These are phyloP conservation scores for Maniola hyperantus DNA, from an alignment of 2,888 invertebrate species.

Conservation along the genomic window DNA sequence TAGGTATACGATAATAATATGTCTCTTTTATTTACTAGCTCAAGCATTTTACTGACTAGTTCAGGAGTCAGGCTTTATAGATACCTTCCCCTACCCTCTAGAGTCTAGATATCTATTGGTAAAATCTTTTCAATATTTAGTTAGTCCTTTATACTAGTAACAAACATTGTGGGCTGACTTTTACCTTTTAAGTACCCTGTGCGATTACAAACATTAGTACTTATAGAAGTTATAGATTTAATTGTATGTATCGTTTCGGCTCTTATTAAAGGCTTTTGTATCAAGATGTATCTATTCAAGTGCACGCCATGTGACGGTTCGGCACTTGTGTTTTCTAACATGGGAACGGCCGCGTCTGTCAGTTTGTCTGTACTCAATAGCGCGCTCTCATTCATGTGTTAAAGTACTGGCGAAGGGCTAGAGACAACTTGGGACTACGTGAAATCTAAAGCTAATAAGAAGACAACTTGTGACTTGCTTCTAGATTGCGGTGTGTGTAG, in stretches of 20 bases:
- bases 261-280: conserved; percentile 40
- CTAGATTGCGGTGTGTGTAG: conserved; percentile 40
- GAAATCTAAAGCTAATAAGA: conserved; percentile 47
- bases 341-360: conserved; percentile 67
- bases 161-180: too few species aligned
- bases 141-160: too few species aligned
- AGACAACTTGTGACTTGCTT: conserved; percentile 46
- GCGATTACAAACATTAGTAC: neutral
- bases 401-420: conserved; percentile 43
- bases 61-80: too few species aligned
- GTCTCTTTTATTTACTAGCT: too few species aligned
- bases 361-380: conserved; percentile 54
- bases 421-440: conserved; percentile 47
- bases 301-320: conserved; percentile 49
- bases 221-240: conserved; percentile 8
- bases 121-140: too few species aligned
- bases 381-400: conserved; percentile 58
- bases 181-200: too few species aligned
- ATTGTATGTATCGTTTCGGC: conserved; percentile 22
- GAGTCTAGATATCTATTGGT: too few species aligned
- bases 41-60: too few species aligned
- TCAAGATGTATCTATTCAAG: conserved; percentile 49
- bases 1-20: too few species aligned
- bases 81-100: too few species aligned
- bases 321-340: conserved; percentile 51